Base-by-base conservation (phyloP, 2,797 vertebrate species). In the Sciurus carolinensis region DNA sequence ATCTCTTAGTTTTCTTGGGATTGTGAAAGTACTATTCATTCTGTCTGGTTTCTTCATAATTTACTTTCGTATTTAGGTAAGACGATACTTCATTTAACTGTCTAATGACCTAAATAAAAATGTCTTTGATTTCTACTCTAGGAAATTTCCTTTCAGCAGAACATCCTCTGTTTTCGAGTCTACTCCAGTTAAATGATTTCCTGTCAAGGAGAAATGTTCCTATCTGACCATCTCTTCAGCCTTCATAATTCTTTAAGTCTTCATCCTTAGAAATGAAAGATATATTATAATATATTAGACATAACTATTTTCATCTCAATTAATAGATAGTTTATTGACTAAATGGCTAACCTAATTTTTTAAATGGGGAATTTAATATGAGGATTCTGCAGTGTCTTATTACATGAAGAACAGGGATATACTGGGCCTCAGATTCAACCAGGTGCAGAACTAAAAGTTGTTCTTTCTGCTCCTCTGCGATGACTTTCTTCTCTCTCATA, bases 221-320 rank as follows among this genome's bases (percentile, higher is more conserved):
- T 75, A 42, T 47, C 39, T 87, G 59, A 26, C 18, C n/a, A 39
- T 18, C 4, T 18, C 13, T 26, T 62, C 5, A 92, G 42, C 42
- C 47, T 91, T 92, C 33, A 84, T n/a, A 67, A 50, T 66, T 15
- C 54, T 77, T 94, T 84, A 77, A 76, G 54, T 64, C 11, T 77
- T 64, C 64, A 67, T 67, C 17, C 47, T 69, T 79, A 91, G 44
- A 90, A 92, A 67, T 72, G 22, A 88, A 87, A 80, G 20, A 84
- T 22, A 76, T 91, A 42, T 36, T 62, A 66, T 33, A 93, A 66
- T 33, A 42, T 73, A 86, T 44, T 93, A 18, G 2, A 15, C 75
- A 9, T 87, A 93, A 76, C 39, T 39, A 72, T 95, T 93, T 94
- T 85, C 10, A 93, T 93, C 42, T 90, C 76, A 71, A 47, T 85